Conservation (phyloP, 2,113 vertebrate genomes). For the Ploceus nigricollis region DNA sequence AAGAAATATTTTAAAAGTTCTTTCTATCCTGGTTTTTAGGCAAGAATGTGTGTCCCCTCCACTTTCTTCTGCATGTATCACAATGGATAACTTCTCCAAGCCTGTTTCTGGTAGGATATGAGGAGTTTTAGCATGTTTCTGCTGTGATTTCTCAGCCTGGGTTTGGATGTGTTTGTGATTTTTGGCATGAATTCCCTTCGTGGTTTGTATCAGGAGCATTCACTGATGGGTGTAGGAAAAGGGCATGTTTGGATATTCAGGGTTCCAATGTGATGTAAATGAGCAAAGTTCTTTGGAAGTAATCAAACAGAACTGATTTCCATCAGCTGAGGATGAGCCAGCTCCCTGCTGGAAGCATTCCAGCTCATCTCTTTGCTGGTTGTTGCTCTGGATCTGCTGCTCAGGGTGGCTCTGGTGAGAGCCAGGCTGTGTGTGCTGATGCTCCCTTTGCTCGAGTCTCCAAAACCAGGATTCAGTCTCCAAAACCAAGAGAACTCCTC, state of each 20-base stretch:
- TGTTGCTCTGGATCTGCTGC: neutral
- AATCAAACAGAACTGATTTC: neutral
- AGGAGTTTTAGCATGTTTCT: neutral
- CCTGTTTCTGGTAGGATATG: neutral
- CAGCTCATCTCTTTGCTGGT: neutral
- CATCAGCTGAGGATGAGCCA: neutral
- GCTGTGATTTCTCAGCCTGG: neutral
- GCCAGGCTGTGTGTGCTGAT: neutral
- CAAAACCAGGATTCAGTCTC: slow-evolving; percentile 3
- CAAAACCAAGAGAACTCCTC: neutral
- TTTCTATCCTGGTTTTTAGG: neutral
- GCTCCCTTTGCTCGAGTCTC: neutral
- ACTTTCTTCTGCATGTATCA: neutral
- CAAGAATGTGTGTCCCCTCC: neutral
- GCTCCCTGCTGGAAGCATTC: neutral
- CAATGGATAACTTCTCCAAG: neutral
- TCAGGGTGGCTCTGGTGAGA: neutral
- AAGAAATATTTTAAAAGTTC: neutral
- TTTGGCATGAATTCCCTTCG: neutral
- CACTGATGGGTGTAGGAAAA: neutral
- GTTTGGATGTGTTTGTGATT: neutral
- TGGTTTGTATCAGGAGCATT: neutral
- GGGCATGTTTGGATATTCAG: neutral
- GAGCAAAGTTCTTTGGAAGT: neutral
- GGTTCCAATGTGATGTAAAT: neutral